Evolutionary conservation across 2,888 invertebrate species (phyloP).

Genomic region (Salticus scenicus): DNA sequence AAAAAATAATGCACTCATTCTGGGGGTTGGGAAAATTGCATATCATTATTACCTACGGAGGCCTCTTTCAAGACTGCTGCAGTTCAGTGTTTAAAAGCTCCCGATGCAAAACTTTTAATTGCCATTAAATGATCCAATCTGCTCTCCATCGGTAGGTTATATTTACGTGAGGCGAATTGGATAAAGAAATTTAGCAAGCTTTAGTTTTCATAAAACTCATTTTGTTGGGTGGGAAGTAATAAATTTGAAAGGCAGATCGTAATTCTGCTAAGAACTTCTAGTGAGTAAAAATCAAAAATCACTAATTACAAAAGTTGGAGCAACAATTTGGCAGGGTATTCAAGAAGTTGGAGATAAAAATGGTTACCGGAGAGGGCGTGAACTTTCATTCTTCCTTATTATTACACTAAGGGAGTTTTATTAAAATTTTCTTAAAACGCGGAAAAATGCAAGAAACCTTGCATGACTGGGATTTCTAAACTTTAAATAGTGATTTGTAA

Average conservation of each 20-base stretch:
- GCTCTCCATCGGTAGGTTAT: slow-evolving; percentile 15
- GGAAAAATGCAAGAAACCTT: neutral
- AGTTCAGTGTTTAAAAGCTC: neutral
- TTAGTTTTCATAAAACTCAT: slow-evolving; percentile 24
- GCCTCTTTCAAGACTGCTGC: neutral
- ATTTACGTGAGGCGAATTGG: slow-evolving; percentile 45
- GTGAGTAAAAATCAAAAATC: slow-evolving; percentile 15
- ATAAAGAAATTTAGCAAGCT: slow-evolving; percentile 26
- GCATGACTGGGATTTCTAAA: slow-evolving; percentile 10
- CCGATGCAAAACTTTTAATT: slow-evolving; percentile 55
- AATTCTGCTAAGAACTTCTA: slow-evolving; percentile 18
- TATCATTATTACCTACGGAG: neutral
- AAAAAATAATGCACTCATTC: neutral
- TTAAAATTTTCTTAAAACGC: slow-evolving; percentile 48
- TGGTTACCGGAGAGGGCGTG: neutral
- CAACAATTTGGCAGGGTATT: neutral
- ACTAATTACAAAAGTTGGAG: slow-evolving; percentile 28
- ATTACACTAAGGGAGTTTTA: slow-evolving; percentile 37
- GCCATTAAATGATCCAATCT: slow-evolving; percentile 52
- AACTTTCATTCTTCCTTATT: neutral
- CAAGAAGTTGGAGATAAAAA: slow-evolving; percentile 7
- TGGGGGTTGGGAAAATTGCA: slow-evolving; percentile 12
- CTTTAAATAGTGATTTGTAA: slow-evolving; percentile 9
- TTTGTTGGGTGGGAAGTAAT: slow-evolving; percentile 23
- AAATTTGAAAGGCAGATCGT: slow-evolving; percentile 24